These are phyloP conservation scores for Osedax fenrisi DNA, from an alignment of 2,888 invertebrate species.

Conservation along the genomic window DNA sequence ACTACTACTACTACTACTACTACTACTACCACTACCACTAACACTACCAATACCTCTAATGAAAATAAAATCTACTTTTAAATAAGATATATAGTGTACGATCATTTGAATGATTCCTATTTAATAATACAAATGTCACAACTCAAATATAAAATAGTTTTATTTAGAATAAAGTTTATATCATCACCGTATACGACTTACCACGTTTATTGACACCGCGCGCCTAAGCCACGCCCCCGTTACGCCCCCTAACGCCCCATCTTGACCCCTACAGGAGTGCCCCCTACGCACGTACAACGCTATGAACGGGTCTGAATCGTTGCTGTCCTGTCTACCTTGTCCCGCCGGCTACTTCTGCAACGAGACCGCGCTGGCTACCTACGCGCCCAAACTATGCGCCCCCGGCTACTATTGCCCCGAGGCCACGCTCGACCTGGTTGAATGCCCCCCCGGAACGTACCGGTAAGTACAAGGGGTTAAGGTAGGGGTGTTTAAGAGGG, in stretches of 20 bases:
- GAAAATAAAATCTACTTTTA: no score
- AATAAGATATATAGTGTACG: no score
- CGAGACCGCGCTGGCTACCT: slow-evolving; percentile 40
- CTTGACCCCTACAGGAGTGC: slow-evolving; percentile 36
- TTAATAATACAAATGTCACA: no score
- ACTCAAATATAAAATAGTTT: no score
- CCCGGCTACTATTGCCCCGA: slow-evolving; percentile 45
- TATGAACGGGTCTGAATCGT: slow-evolving; percentile 32
- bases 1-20: no score
- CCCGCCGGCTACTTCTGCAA: slow-evolving; percentile 45
- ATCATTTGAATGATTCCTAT: no score
- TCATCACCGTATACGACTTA: neutral
- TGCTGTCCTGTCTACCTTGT: slow-evolving; percentile 42
- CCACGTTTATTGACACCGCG: neutral
- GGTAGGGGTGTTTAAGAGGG: no score
- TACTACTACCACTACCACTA: no score
- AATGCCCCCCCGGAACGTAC: slow-evolving; percentile 46
- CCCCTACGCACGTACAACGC: slow-evolving; percentile 25
- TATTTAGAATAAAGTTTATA: no score
- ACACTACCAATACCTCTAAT: no score
- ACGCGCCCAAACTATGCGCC: slow-evolving; percentile 42
- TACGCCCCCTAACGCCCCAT: no score
- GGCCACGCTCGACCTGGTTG: slow-evolving; percentile 39
- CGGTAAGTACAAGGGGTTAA: slow-evolving; percentile 42
- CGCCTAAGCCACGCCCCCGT: neutral